phyloP scores from a whole-genome alignment of 2,888 invertebrate species.

The Hyposoter didymator region DNA sequence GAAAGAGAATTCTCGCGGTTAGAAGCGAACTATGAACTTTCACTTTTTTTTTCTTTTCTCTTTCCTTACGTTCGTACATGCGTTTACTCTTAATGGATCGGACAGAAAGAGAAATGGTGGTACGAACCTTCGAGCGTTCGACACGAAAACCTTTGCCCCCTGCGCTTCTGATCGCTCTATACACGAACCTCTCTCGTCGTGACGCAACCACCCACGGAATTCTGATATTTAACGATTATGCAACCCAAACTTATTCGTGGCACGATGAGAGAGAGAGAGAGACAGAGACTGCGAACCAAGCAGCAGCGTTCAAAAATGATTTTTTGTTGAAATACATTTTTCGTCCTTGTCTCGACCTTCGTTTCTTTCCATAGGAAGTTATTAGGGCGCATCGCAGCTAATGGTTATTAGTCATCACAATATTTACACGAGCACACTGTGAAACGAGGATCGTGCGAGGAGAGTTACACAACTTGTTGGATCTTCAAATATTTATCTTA shows the following conservation, averaged over 20 bases:
- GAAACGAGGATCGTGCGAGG: background rate
- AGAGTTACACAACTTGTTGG: background rate
- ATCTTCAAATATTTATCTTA: background rate
- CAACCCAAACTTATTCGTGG: background rate
- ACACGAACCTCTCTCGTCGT: slow-evolving; percentile 19
- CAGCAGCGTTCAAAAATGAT: background rate
- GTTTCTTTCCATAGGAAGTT: background rate
- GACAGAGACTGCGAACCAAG: background rate
- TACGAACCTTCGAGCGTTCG: slow-evolving; percentile 13
- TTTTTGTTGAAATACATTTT: background rate
- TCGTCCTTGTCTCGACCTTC: background rate
- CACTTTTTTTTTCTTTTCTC: background rate
- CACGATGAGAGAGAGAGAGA: background rate
- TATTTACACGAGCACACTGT: background rate
- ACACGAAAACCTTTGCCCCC: slow-evolving; percentile 12
- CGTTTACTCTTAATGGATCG: slow-evolving; percentile 18
- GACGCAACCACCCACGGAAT: slow-evolving; percentile 39
- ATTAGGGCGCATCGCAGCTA: background rate
- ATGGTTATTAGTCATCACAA: background rate
- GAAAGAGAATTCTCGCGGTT: background rate
- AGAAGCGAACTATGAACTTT: slow-evolving; percentile 6
- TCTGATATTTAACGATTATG: slow-evolving; percentile 46
- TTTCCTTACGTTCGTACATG: background rate
- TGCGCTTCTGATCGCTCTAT: background rate
- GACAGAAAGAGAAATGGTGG: slow-evolving; percentile 29